Percentiles rank a stretch among this genome's conserved stretches.
Evolutionary conservation across 2,113 vertebrate genomes (phyloP).

Genomic region (Rhineura floridana): DNA sequence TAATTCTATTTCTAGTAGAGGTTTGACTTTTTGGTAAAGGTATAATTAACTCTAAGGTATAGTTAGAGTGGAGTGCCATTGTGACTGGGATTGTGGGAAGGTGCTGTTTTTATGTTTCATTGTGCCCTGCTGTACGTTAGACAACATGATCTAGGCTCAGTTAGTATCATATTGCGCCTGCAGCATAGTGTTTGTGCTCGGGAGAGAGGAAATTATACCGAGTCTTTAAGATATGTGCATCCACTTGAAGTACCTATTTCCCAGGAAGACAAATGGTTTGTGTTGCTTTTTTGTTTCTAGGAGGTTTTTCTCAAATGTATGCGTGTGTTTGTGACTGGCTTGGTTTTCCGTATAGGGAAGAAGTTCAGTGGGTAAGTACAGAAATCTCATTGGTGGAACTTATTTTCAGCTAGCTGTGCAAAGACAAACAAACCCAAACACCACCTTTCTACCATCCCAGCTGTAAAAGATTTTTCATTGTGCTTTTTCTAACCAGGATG

Average conservation of each 20-base stretch:
- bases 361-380: slow-evolving; percentile 95
- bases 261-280: not conserved
- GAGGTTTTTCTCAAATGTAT: slow-evolving; percentile 98
- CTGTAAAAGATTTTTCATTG: slow-evolving; percentile 13
- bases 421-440: not conserved
- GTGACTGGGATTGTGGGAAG: slow-evolving; percentile 60
- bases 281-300: slow-evolving; percentile 69
- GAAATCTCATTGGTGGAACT: slow-evolving; percentile 2
- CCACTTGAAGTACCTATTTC: not conserved
- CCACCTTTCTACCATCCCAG: not conserved
- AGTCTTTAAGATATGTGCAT: not conserved
- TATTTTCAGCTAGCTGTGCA: slow-evolving; percentile 16
- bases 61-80: slow-evolving; percentile 60
- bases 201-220: not conserved
- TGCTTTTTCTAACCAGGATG: slow-evolving; percentile 81
- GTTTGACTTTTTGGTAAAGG: slow-evolving; percentile 52
- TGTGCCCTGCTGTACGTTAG: slow-evolving; percentile 7
- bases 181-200: slow-evolving; percentile 25
- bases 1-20: slow-evolving; percentile 64
- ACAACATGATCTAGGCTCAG: slow-evolving; percentile 27
- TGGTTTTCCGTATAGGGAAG: slow-evolving; percentile 91
- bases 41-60: slow-evolving; percentile 73
- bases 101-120: slow-evolving; percentile 65
- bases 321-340: slow-evolving; percentile 97
- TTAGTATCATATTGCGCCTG: slow-evolving; percentile 39